phyloP scores from a whole-genome alignment of 2,888 invertebrate species.

The Latrodectus elegans region DNA sequence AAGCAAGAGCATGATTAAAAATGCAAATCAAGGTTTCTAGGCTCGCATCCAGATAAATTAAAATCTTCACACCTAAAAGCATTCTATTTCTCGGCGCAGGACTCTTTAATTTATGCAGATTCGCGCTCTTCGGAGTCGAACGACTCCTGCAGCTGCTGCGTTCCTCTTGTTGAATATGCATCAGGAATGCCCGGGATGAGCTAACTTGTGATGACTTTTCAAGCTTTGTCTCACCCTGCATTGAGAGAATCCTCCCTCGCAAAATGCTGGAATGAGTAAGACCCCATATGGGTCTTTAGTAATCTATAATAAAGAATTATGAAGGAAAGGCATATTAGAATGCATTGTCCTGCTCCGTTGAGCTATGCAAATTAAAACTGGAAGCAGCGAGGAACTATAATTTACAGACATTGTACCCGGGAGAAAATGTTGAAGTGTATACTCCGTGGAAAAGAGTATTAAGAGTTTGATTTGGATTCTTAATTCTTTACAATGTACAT shows the following conservation, averaged over 20 bases:
- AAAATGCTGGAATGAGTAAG: too few species aligned
- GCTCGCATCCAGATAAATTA: constrained; percentile 47
- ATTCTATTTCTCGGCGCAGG: background rate
- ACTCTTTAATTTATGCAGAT: constrained; percentile 56
- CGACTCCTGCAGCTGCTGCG: constrained; percentile 57
- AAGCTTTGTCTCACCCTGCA: background rate
- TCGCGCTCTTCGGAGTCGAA: constrained; percentile 52
- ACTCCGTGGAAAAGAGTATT: too few species aligned
- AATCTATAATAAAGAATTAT: background rate
- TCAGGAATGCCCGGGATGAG: constrained; percentile 17
- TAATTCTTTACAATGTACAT: too few species aligned
- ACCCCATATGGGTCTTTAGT: too few species aligned
- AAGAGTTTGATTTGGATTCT: too few species aligned
- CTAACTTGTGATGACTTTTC: constrained; percentile 22
- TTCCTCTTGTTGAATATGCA: constrained; percentile 63
- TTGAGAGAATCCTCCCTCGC: too few species aligned
- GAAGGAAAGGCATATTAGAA: background rate
- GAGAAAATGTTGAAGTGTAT: too few species aligned
- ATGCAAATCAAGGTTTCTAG: constrained; percentile 46
- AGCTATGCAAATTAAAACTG: background rate
- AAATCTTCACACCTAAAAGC: constrained; percentile 41
- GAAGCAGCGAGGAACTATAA: background rate
- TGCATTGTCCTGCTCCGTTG: background rate
- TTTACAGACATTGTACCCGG: too few species aligned
- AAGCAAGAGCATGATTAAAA: constrained; percentile 48